phyloP scores from a whole-genome alignment of 1,140 invertebrate genomes.

The Oncopodura yosiiana region DNA sequence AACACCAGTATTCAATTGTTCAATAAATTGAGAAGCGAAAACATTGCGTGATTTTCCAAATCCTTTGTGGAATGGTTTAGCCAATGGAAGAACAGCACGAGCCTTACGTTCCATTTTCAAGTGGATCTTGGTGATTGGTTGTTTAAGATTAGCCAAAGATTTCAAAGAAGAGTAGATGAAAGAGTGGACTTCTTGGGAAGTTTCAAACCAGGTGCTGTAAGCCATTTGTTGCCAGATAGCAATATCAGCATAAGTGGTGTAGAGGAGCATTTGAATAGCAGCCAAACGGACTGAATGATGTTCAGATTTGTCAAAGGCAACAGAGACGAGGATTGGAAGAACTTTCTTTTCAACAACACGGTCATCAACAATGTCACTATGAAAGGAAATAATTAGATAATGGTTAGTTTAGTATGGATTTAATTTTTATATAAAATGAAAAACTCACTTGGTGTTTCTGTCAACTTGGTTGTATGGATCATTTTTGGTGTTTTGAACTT shows the following conservation, averaged over 20 bases:
- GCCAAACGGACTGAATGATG: constrained; percentile 34
- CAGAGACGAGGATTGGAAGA: constrained; percentile 31
- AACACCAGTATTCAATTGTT: constrained; percentile 18
- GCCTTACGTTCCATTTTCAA: constrained; percentile 24
- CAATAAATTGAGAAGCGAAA: constrained; percentile 17
- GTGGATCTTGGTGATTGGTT: constrained; percentile 5
- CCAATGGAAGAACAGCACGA: constrained; percentile 25
- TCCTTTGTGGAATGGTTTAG: constrained; percentile 29
- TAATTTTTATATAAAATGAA: neutral
- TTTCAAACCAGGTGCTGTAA: constrained; percentile 32
- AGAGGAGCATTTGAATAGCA: constrained; percentile 30
- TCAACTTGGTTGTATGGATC: constrained; percentile 3
- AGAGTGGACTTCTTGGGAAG: constrained; percentile 28
- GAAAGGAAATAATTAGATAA: neutral
- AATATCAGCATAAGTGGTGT: constrained; percentile 26
- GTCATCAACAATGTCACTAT: constrained; percentile 17
- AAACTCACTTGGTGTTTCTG: constrained; percentile 12
- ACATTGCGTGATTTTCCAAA: constrained; percentile 28
- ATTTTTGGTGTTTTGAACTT: neutral
- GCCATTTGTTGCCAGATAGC: constrained; percentile 35
- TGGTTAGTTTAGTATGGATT: too few relatives aligned
- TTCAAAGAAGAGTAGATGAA: constrained; percentile 32
- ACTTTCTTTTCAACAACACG: constrained; percentile 29
- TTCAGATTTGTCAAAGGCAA: constrained; percentile 35
- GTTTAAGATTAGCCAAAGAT: constrained; percentile 18